A percentile compares a stretch with the other conserved stretches of the same genome.
These are phyloP conservation scores for Semotilus atromaculatus DNA, from an alignment of 2,797 vertebrate genomes.

Conservation along the genomic window DNA sequence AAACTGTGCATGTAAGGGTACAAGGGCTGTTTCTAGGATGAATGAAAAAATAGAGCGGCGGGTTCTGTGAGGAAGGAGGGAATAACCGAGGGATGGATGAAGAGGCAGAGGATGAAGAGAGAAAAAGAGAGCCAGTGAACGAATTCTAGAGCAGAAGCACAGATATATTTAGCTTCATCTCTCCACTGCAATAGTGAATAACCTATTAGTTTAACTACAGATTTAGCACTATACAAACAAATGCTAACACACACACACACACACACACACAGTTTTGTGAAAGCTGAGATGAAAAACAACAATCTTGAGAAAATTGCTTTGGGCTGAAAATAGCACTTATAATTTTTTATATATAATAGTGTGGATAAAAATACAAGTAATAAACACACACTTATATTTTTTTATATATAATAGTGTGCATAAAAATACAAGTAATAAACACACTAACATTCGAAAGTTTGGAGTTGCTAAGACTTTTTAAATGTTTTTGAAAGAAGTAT, in stretches of 20 bases:
- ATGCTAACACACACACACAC: not conserved
- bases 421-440: not conserved
- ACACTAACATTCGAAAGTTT: not conserved
- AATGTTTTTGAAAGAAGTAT: not conserved
- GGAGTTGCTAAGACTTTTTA: not conserved
- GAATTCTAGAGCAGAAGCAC: constrained; percentile 73
- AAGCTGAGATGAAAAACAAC: not conserved
- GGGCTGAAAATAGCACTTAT: not conserved
- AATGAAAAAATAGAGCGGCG: constrained; percentile 42
- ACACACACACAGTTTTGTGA: not conserved
- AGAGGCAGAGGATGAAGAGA: constrained; percentile 4
- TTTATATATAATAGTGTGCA: not conserved
- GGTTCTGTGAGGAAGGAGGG: constrained; percentile 10
- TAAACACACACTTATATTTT: not conserved
- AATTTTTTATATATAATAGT: not conserved
- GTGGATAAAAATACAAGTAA: not conserved
- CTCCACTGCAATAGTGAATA: constrained; percentile 22
- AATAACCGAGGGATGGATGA: constrained; percentile 1
- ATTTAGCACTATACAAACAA: not conserved
- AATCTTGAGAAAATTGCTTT: not conserved
- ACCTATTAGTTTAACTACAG: constrained; percentile 11
- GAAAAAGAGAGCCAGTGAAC: constrained; percentile 30
- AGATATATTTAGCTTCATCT: constrained; percentile 76
- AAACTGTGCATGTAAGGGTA: not conserved
- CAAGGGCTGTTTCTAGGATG: constrained; percentile 32